Evolutionary conservation across 2,797 vertebrate species (phyloP), one percentile per base, ranked within the genome.

Genomic region (Perodicticus potto): DNA sequence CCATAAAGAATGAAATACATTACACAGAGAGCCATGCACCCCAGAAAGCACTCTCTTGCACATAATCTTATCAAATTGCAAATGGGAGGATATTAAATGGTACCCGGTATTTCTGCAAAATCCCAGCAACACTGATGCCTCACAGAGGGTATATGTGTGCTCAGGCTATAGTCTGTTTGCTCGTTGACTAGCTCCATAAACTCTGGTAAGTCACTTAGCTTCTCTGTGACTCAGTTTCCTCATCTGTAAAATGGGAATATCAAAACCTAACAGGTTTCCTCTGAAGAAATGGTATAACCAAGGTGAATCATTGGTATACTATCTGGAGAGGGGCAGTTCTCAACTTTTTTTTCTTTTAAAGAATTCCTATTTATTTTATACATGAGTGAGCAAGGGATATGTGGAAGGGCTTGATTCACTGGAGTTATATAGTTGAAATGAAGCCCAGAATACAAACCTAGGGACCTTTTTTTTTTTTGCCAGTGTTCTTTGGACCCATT

Each of bases 221-320:
- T 69, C 37, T 40, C 14, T 16, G 1, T 45, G 70, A 57, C 78
- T 96, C 82, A 16, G 34, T 92, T 86, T 96, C 29, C 40, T 95
- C 74, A 88, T 40, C 86, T 94, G 32, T 88, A 72, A 78, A 82
- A 49, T 53, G 40, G 67, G 37, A 80, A 27, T 25, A 8, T 23
- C 55, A 37, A 27, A n/a, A 9, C 14, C 34, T 27, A 45, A 14
- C 8, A 57, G 27, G 10, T 57, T 91, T 88, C 82, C 57, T 43
- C 1, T 16, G 17, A 87, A 12, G 25, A 55, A 69, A 37, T 61
- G 22, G 29, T 37, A 14, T 37, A 29, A 14, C 32, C n/a, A 67
- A 77, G 67, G 12, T 19, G 32, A 89, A 70, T 19, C n/a, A 14
- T 9, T 55, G n/a, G 11, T 49, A 43, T 72, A 2, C 7, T 73